Evolutionary conservation across 2,888 invertebrate genomes (phyloP).

Genomic region (Lasioglossum figueresi): DNA sequence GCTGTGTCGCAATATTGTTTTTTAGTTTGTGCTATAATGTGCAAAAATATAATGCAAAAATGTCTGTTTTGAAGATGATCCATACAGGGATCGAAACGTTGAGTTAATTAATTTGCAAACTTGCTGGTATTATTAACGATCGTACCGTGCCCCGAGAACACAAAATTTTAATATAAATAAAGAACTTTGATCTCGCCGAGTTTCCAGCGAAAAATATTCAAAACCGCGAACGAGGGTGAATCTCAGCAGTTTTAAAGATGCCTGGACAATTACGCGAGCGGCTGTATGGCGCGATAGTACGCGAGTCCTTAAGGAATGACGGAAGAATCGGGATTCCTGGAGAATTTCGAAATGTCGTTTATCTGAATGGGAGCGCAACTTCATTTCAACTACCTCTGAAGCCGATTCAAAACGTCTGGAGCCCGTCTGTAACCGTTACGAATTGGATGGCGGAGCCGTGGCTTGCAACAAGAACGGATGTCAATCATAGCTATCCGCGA

Average conservation of each 20-base stretch:
- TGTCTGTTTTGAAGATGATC: too few species aligned
- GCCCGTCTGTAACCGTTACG: slow-evolving; percentile 40
- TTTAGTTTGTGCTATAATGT: too few species aligned
- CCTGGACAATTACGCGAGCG: not conserved
- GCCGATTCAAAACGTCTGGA: slow-evolving; percentile 24
- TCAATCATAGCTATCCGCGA: slow-evolving; percentile 30
- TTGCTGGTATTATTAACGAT: too few species aligned
- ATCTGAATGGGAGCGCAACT: not conserved
- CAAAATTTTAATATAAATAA: too few species aligned
- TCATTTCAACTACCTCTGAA: not conserved
- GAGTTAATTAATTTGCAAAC: too few species aligned
- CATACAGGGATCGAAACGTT: too few species aligned
- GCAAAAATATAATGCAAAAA: too few species aligned
- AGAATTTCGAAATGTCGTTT: not conserved
- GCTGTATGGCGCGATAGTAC: not conserved
- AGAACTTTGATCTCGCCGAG: too few species aligned
- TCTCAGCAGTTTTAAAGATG: not conserved
- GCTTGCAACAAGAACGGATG: slow-evolving; percentile 23
- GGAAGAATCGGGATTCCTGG: not conserved
- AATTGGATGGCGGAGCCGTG: slow-evolving; percentile 24
- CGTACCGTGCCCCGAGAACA: too few species aligned
- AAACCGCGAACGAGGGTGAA: not conserved
- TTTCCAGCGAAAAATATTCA: too few species aligned
- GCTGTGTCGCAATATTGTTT: too few species aligned
- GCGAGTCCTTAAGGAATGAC: not conserved